phyloP scores from a whole-genome alignment of 2,797 vertebrate species.

The Coluber constrictor region DNA sequence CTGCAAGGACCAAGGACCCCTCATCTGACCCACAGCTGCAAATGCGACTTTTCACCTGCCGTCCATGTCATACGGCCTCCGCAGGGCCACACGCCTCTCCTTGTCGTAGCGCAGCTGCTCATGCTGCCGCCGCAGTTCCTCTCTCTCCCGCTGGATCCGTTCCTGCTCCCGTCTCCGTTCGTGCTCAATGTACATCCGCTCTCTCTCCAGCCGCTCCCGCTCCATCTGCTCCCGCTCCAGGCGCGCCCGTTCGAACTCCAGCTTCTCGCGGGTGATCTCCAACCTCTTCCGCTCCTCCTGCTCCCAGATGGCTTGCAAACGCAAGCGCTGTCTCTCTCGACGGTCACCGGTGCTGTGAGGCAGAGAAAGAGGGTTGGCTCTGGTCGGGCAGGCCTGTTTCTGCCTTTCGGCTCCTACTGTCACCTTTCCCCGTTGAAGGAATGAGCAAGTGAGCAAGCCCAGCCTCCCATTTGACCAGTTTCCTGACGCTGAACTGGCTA shows the following conservation, averaged over 20 bases:
- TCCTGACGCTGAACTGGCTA: neutral
- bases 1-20: neutral
- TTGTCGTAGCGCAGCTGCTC: conserved; percentile 92
- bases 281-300: conserved; percentile 86
- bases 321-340: conserved; percentile 80
- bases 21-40: rapidly evolving
- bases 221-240: conserved; percentile 91
- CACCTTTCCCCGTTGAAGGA: neutral
- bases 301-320: conserved; percentile 88
- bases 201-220: conserved; percentile 89
- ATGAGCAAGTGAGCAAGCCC: neutral
- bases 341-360: conserved; percentile 74
- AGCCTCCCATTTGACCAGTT: neutral
- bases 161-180: conserved; percentile 92
- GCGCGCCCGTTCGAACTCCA: conserved; percentile 88
- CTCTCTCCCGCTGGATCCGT: conserved; percentile 88
- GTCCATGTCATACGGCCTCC: conserved; percentile 89
- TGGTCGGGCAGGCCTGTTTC: neutral
- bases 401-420: neutral
- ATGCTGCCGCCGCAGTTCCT: conserved; percentile 91
- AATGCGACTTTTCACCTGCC: conserved; percentile 75
- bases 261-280: conserved; percentile 82
- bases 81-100: conserved; percentile 77
- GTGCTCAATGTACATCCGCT: conserved; percentile 88
- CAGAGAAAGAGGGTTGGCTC: neutral